Conservation (phyloP, 2,888 invertebrate species). For the Chrysina gloriosa region DNA sequence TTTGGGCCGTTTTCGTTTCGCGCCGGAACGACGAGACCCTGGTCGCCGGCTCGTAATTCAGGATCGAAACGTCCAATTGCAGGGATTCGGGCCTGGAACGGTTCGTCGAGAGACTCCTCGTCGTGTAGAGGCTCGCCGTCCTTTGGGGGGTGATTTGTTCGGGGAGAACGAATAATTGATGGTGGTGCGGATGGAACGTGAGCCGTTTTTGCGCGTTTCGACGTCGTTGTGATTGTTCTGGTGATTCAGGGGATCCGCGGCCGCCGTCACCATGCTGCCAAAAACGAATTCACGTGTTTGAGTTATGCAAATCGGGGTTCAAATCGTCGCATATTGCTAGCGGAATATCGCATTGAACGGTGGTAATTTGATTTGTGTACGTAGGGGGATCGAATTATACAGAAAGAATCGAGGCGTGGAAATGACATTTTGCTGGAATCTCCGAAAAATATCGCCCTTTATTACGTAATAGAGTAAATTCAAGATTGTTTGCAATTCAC, state of each 20-base stretch:
- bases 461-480: too few species aligned
- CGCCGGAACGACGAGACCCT: constrained; percentile 77
- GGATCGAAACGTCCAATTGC: constrained; percentile 67
- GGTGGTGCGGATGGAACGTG: constrained; percentile 58
- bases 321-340: too few species aligned
- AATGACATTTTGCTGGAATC: too few species aligned
- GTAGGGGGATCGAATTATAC: too few species aligned
- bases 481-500: too few species aligned
- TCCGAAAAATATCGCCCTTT: too few species aligned
- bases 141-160: constrained; percentile 57
- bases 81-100: constrained; percentile 67
- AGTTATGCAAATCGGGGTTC: too few species aligned
- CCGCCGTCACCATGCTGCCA: constrained; percentile 38
- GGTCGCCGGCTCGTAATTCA: constrained; percentile 66
- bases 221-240: constrained; percentile 47
- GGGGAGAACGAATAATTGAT: constrained; percentile 60
- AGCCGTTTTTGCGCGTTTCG: constrained; percentile 51
- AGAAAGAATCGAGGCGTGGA: too few species aligned
- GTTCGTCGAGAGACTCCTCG: constrained; percentile 61
- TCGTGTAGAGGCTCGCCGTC: constrained; percentile 57
- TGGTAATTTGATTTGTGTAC: too few species aligned
- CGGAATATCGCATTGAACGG: too few species aligned
- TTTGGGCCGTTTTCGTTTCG: constrained; percentile 90
- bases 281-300: constrained; percentile 8
- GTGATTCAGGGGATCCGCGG: constrained; percentile 39